These are phyloP conservation scores for Montipora cactus DNA, from an alignment of 64 coral and sea anemone species.

Conservation along the genomic window DNA sequence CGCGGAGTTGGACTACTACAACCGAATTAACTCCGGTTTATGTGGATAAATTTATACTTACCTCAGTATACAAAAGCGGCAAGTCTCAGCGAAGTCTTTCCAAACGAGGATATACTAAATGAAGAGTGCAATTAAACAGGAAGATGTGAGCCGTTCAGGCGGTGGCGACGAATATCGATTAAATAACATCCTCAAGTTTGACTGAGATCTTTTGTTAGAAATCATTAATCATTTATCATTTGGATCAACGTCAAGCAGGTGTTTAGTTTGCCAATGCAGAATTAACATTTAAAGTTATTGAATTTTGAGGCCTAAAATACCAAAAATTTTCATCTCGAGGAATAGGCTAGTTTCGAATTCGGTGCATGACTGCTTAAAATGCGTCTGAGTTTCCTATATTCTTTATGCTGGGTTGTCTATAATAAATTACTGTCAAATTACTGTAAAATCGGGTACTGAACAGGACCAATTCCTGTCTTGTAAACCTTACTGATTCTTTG, in stretches of 20 bases:
- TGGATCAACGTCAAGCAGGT: slow-evolving; percentile 7
- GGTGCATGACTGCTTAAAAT: too few species aligned
- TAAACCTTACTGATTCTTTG: not conserved
- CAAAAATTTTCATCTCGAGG: not conserved
- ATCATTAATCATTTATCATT: slow-evolving; percentile 30
- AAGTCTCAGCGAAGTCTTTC: not conserved
- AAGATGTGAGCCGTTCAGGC: not conserved
- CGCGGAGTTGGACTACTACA: not conserved
- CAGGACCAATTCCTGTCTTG: not conserved
- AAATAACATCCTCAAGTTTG: not conserved
- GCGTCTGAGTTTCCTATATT: too few species aligned
- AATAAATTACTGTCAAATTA: not conserved
- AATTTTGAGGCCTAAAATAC: not conserved
- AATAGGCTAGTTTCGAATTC: too few species aligned
- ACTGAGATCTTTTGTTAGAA: not conserved
- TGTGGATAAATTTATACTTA: not conserved
- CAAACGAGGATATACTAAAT: slow-evolving; percentile 2
- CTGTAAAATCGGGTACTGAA: not conserved
- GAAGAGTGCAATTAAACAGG: not conserved
- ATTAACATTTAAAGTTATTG: not conserved
- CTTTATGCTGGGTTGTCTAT: not conserved
- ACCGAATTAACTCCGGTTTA: not conserved
- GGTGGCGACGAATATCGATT: not conserved
- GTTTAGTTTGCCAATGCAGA: not conserved
- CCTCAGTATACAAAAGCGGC: not conserved